Conservation (phyloP, 2,113 vertebrate genomes). For the Pelecanoides urinatrix region DNA sequence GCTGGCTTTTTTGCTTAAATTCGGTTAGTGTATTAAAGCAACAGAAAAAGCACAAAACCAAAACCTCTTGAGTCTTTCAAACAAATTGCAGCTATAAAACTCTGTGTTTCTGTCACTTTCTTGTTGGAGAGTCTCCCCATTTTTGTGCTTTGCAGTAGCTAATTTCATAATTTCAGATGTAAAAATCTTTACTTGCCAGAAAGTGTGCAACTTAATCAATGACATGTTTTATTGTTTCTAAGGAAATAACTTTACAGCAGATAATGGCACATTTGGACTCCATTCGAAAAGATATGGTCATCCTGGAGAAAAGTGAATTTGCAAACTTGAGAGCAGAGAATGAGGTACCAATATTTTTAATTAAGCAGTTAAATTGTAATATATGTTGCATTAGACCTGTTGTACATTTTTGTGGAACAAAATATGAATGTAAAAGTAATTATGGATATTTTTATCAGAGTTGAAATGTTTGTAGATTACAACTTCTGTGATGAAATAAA, state of each 20-base stretch:
- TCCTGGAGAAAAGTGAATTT: slow-evolving; percentile 98
- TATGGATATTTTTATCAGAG: neutral
- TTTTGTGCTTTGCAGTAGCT: neutral
- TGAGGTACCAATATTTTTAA: slow-evolving; percentile 70
- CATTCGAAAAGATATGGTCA: slow-evolving; percentile 97
- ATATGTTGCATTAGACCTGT: neutral
- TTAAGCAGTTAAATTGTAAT: neutral
- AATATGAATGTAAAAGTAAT: neutral
- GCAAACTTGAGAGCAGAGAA: slow-evolving; percentile 92
- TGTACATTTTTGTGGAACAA: neutral
- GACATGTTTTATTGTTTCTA: slow-evolving; percentile 18
- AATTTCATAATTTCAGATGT: neutral
- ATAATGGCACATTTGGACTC: slow-evolving; percentile 94
- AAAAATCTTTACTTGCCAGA: neutral
- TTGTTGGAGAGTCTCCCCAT: neutral
- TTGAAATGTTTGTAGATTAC: neutral
- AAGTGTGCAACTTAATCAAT: neutral
- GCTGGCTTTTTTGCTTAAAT: neutral
- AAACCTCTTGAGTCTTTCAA: neutral
- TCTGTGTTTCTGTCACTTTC: neutral
- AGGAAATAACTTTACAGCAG: slow-evolving; percentile 95
- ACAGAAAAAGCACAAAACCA: neutral
- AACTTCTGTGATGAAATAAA: neutral
- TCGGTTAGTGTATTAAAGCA: neutral
- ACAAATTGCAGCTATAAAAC: neutral